Conservation (phyloP, 35 echinoderm and acorn worm genomes). For the Lytechinus variegatus region DNA sequence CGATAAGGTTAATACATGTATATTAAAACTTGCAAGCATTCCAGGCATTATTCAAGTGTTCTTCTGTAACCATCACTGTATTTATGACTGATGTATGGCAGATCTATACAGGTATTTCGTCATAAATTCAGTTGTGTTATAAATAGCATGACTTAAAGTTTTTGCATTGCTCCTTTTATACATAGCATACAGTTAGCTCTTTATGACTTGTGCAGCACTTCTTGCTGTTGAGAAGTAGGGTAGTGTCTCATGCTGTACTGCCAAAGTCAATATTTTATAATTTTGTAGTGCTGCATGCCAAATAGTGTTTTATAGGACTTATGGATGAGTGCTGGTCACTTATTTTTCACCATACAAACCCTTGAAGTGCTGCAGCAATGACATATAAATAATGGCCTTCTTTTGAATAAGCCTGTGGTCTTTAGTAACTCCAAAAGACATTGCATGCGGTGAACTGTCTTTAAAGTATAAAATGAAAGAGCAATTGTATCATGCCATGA, state of each 20-base stretch:
- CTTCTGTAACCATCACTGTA: not conserved
- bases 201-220: not conserved
- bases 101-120: not conserved
- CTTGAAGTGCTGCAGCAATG: not conserved
- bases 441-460: too few relatives aligned
- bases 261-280: not conserved
- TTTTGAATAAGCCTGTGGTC: too few relatives aligned
- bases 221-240: not conserved
- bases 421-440: too few relatives aligned
- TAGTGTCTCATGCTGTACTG: not conserved
- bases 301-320: not conserved
- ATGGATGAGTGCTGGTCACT: not conserved
- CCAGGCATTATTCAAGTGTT: not conserved
- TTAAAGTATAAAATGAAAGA: too few relatives aligned
- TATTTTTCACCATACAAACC: not conserved
- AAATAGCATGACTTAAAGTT: not conserved
- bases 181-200: not conserved
- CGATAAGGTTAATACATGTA: not conserved
- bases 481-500: too few relatives aligned
- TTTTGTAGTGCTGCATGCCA: not conserved
- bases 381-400: not conserved
- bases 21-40: not conserved
- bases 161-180: not conserved
- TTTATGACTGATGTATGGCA: not conserved
- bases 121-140: not conserved